A percentile compares a stretch with the other conserved stretches of the same genome.
phyloP scores from a whole-genome alignment of 2,888 invertebrate species.

The Siphlonurus alternatus region DNA sequence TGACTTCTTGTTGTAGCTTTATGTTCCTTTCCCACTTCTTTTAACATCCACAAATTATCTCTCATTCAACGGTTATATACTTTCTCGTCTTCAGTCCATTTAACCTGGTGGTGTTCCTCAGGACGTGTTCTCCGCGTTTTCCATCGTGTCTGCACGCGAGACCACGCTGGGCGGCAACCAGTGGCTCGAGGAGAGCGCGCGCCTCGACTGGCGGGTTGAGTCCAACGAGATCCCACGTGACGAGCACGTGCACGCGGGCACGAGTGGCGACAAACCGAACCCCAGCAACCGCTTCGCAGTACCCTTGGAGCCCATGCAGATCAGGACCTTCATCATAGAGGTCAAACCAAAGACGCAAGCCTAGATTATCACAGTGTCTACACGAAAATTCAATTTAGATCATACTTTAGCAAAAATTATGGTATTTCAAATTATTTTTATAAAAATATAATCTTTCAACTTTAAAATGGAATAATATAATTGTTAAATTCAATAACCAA shows the following conservation, averaged over 20 bases:
- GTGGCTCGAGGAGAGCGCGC: constrained; percentile 34
- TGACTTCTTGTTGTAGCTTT: no score
- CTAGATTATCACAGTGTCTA: no score
- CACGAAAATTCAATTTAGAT: no score
- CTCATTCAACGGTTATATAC: no score
- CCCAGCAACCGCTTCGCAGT: constrained; percentile 23
- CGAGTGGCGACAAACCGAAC: constrained; percentile 14
- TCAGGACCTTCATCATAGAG: constrained; percentile 44
- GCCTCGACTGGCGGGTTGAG: constrained; percentile 31
- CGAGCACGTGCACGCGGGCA: neutral
- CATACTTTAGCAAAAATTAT: no score
- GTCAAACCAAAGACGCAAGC: constrained; percentile 10
- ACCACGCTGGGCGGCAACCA: constrained; percentile 55
- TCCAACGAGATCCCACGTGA: neutral
- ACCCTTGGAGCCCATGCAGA: constrained; percentile 50
- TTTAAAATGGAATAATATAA: no score
- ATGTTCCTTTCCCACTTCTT: no score
- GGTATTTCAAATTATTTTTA: no score
- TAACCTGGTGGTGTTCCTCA: constrained; percentile 15
- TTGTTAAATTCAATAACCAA: no score
- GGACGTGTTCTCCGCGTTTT: constrained; percentile 38
- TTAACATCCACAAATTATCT: no score
- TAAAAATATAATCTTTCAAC: no score
- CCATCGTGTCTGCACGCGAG: constrained; percentile 38
- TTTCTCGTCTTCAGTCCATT: no score